Percentiles rank a stretch among this genome's conserved stretches.
Evolutionary conservation across 92 coral and sea anemone genomes (phyloP).

Genomic region (Desmophyllum pertusum): DNA sequence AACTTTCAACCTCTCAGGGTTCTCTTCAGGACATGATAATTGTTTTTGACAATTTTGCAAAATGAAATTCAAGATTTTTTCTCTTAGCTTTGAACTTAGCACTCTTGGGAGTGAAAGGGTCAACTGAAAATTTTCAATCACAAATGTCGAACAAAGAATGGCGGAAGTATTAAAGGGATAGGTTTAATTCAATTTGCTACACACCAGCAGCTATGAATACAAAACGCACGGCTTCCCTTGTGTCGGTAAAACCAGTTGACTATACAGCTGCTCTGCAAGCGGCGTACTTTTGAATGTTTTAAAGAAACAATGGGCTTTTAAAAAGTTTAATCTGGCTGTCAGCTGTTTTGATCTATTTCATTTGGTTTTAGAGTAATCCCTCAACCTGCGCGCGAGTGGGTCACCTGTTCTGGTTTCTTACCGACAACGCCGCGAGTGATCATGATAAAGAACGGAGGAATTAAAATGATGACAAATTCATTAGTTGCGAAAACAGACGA

Average conservation of each 20-base stretch:
- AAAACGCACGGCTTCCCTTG: background rate
- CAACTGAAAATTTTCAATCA: background rate
- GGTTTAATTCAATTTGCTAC: background rate
- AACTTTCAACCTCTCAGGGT: too few relatives aligned
- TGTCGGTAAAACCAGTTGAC: background rate
- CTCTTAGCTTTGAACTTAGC: too few relatives aligned
- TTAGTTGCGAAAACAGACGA: too few relatives aligned
- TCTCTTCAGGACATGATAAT: too few relatives aligned
- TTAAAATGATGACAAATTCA: too few relatives aligned
- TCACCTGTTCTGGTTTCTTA: background rate
- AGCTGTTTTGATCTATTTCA: background rate
- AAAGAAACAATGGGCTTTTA: background rate
- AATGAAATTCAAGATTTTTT: too few relatives aligned
- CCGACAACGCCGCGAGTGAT: background rate
- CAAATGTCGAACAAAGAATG: background rate
- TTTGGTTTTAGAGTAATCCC: background rate
- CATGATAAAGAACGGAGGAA: too few relatives aligned
- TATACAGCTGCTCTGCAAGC: background rate
- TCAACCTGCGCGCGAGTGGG: background rate
- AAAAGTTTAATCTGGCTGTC: background rate
- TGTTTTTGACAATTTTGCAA: too few relatives aligned
- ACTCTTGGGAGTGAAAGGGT: too few relatives aligned
- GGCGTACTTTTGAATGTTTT: slow-evolving; percentile 1
- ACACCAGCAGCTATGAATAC: background rate
- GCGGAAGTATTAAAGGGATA: background rate